phyloP scores from a whole-genome alignment of 2,113 vertebrate genomes.

The Chionodraco myersi region DNA sequence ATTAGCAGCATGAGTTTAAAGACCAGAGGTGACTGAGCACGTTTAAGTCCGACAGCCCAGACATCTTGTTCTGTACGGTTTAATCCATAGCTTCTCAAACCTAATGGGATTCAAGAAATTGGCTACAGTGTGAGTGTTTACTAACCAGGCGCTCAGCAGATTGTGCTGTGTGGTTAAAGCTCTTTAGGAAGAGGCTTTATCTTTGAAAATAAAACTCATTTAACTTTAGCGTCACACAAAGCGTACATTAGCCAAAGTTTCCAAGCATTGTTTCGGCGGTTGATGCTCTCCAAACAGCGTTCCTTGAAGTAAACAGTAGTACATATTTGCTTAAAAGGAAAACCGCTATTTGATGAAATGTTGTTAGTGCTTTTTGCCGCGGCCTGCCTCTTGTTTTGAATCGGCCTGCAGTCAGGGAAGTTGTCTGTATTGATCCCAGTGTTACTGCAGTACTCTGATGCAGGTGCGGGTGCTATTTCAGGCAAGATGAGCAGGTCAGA shows the following conservation, averaged over 20 bases:
- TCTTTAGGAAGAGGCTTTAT: conserved; percentile 34
- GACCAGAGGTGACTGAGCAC: conserved; percentile 30
- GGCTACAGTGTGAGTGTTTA: conserved; percentile 52
- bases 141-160: conserved; percentile 24
- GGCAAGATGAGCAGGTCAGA: conserved; percentile 17
- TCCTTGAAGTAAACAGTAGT: neutral
- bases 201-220: neutral
- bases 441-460: conserved; percentile 12
- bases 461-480: conserved; percentile 19
- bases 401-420: no score
- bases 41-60: conserved; percentile 10
- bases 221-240: neutral
- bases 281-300: neutral
- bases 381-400: no score
- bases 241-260: neutral
- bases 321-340: neutral
- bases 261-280: neutral
- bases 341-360: no score
- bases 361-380: no score
- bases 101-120: conserved; percentile 66
- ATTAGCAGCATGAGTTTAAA: conserved; percentile 3
- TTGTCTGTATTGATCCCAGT: neutral
- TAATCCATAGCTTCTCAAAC: conserved; percentile 53
- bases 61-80: conserved; percentile 56
- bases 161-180: conserved; percentile 32